phyloP scores from a whole-genome alignment of 2,888 invertebrate species.

The Rhagium mordax region DNA sequence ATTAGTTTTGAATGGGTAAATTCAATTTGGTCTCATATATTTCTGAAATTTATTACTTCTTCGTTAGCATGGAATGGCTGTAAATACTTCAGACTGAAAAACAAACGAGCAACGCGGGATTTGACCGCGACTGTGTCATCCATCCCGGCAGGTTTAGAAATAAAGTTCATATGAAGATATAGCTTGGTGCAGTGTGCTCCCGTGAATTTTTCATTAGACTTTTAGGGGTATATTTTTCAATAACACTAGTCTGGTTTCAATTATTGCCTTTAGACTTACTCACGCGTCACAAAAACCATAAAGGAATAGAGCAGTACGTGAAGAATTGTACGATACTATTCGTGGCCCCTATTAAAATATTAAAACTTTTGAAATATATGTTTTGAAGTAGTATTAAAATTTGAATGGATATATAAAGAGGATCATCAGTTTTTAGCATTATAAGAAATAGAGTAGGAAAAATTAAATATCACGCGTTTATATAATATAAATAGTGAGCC shows the following conservation, averaged over 20 bases:
- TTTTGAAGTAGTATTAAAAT: no score
- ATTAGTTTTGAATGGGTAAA: constrained; percentile 41
- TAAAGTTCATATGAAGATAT: constrained; percentile 11
- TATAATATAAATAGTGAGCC: no score
- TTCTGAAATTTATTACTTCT: constrained; percentile 54
- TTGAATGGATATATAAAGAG: no score
- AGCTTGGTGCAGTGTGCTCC: neutral
- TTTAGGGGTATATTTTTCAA: constrained; percentile 5
- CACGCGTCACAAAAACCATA: neutral
- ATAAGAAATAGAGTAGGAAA: no score
- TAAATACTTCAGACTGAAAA: constrained; percentile 62
- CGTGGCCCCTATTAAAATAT: neutral
- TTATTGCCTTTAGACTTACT: neutral
- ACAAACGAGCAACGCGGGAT: constrained; percentile 60
- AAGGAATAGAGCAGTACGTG: neutral
- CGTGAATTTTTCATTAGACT: constrained; percentile 18
- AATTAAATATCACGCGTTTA: no score
- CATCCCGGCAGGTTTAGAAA: constrained; percentile 44
- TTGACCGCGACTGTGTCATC: constrained; percentile 57
- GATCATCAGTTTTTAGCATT: no score
- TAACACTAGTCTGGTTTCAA: neutral
- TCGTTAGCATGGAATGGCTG: constrained; percentile 57
- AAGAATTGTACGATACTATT: neutral
- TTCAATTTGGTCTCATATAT: constrained; percentile 55
- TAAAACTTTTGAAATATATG: neutral